Evolutionary conservation across 2,888 invertebrate genomes (phyloP), one percentile per base, ranked within the genome.

Genomic region (Podotricha telesiphe): DNA sequence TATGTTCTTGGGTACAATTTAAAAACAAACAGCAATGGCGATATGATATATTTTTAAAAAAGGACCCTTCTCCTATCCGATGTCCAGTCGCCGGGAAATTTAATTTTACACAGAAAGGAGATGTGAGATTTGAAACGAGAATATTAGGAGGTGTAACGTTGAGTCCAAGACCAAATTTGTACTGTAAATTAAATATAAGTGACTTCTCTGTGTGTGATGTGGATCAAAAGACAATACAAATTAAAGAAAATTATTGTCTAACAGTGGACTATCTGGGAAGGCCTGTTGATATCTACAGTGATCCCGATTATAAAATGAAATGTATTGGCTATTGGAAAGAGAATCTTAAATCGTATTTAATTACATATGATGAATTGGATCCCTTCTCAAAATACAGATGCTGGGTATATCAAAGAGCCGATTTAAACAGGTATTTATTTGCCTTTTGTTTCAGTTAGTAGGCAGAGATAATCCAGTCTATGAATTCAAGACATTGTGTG

Each of bases 291-390:
- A 98, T 98, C 82, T 98, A 98, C 94, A 98, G 97, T 94, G 97
- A 98, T 84, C 98, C 99, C 1, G 99, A 99, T 94, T 98, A 98
- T 82, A 96, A 95, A 85, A 96, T 99, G 96, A 98, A 98, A 84
- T 99, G 99, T 83, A 98, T 99, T 78, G 99, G 99, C 0, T 99
- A 95, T 87, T 99, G 99, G 98, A 98, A 99, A 86, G 99, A 99
- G 86, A 99, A 99, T 93, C 94, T 99, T 47, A 98, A 97, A 85
- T 99, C 99, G 0, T 99, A 99, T 86, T 90, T 99, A 53, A 97
- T 99, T 67, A 99, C 99, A 0, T 98, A 97, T 85, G 99, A 99
- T 85, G 98, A 98, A 83, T 94, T 99, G 79, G 99, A 99, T 93
- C 98, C 99, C 0, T 96, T 98, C 80, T 98, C 98, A 3, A 97